Base-by-base conservation (phyloP, 2,888 invertebrate genomes). In the Opisthograptis luteolata region DNA sequence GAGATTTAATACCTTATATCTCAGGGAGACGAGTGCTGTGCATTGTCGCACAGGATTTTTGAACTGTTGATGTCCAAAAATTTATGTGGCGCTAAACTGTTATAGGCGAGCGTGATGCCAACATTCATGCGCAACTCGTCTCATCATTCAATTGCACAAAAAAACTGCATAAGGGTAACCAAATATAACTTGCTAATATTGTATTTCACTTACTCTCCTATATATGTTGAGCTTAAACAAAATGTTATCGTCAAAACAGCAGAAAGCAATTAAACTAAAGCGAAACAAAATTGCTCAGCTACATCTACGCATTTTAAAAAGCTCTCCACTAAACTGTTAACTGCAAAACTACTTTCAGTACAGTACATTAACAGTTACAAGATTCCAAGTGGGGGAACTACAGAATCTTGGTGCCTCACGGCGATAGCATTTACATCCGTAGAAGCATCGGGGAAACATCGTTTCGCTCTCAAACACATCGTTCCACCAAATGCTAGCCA, bases 391-490 rank as follows among this genome's bases (percentile, higher is more conserved):
- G 15, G 37, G 28, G 15, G 28, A 51, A 45, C 44, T 44, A 40
- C 27, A 39, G 64, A 65, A 65, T 62, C 64, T 68, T 60, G 63
- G 60, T 68, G 66, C 73, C 76, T 79, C 66, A 74, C 62, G 75
- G 72, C 73, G 61, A 77, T 70, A 76, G 61, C 70, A 71, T 79
- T 78, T 77, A 79, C 79, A 85, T 84, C 71, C 73, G 71, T 15
- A 22, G 22, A 48, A 34, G 47, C 45, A 54, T 73, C 72, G 70
- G 76, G 55, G 58, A 69, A 82, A 89, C 88, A 89, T 76, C 84
- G 86, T 85, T 88, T 89, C 82, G 86, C 89, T 87, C 79, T 88
- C 81, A 88, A 86, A 87, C 77, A 84, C 71, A 72, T 73, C 73
- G 73, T 73, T 73, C 69, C 69, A 75, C 68, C 65, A 69, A 65